Evolutionary conservation across 2,888 invertebrate genomes (phyloP), one percentile per base, ranked within the genome.

Genomic region (Psylliodes chrysocephalus): DNA sequence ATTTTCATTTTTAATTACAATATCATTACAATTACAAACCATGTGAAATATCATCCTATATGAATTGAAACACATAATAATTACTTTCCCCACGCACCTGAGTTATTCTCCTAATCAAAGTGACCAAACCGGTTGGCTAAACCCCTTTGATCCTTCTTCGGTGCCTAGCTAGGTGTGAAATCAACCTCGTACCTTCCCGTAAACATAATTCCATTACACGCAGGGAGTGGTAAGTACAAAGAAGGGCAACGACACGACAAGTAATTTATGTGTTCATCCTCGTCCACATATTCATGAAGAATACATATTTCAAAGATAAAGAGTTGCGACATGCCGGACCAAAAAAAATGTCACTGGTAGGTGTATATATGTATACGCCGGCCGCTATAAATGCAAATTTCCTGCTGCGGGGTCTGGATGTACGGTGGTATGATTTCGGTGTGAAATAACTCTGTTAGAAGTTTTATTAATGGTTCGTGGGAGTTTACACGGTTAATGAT

Each of bases 251-350:
- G 14, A 25, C 46, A 10, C 46, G 22, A 22, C 14, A n/a, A 3
- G 44, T 46, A 46, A 46, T 46, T 46, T 46, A 46, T 14, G 22
- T 22, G 25, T 46, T 46, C 46, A 22, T 46, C 4, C 46, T 46
- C 46, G 15, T 46, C 4, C 46, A 22, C 46, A 46, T 46, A 46
- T 46, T 46, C 46, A 46, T 46, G 46, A 46, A 46, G 46, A 46
- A 46, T 46, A 46, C 46, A 46, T 46, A 46, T 46, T 46, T 46
- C 46, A 46, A 46, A 46, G 46, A 46, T 46, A 46, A 46, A 46
- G 46, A 46, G 46, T 46, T 25, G 44, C 44, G 44, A 19, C 44
- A 25, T 14, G 44, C 22, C 10, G 22, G 46, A 22, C 14, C n/a
- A 22, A 46, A 46, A 46, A 46, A 46, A 46, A 46, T 25, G 14